Evolutionary conservation across 2,113 vertebrate species (phyloP).

Genomic region (Loxodonta africana): DNA sequence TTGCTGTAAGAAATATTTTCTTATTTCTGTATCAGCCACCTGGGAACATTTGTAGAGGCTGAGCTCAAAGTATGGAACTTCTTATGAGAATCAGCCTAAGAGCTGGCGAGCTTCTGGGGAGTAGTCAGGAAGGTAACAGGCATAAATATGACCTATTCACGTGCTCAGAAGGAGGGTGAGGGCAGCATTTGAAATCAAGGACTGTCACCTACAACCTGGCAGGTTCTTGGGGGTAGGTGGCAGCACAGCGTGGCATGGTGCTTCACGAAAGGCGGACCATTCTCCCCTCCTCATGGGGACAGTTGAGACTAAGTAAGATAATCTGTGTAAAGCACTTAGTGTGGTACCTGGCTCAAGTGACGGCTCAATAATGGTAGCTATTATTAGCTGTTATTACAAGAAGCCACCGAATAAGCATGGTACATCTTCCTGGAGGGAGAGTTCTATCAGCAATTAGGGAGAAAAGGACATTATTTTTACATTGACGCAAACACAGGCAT

Average conservation of each 20-base stretch:
- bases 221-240: not conserved
- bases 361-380: slow-evolving; percentile 58
- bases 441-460: not conserved
- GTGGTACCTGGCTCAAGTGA: slow-evolving; percentile 25
- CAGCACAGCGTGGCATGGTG: not conserved
- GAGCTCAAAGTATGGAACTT: not conserved
- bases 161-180: not conserved
- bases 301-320: not conserved
- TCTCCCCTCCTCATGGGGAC: not conserved
- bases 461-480: not conserved
- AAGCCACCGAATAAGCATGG: slow-evolving; percentile 41
- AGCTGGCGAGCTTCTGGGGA: slow-evolving; percentile 22
- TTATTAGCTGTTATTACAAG: slow-evolving; percentile 72
- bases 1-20: not conserved
- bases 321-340: slow-evolving; percentile 34
- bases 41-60: slow-evolving; percentile 52
- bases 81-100: slow-evolving; percentile 2
- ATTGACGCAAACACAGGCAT: not conserved
- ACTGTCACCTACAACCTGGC: not conserved
- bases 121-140: not conserved
- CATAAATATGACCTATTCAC: not conserved
- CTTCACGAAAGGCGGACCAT: not conserved
- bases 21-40: slow-evolving; percentile 30
- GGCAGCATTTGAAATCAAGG: not conserved
- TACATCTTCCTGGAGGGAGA: slow-evolving; percentile 22